Evolutionary conservation across 2,113 vertebrate species (phyloP).

Genomic region (Lophochroa leadbeateri): DNA sequence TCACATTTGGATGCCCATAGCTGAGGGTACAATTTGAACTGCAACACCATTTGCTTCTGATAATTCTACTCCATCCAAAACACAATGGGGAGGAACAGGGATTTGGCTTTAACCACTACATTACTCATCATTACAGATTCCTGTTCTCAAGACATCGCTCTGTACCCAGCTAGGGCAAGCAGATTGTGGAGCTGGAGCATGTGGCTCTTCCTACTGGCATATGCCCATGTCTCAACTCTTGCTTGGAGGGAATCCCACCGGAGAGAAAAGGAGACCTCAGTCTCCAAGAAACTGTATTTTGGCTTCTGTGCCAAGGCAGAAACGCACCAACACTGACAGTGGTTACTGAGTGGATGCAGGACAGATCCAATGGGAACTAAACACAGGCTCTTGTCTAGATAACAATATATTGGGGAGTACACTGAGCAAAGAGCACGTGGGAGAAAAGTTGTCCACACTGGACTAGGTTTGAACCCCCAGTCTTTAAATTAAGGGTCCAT

Average conservation of each 20-base stretch:
- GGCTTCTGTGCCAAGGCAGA: background rate
- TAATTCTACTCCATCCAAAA: background rate
- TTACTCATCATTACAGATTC: background rate
- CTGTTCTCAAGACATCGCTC: background rate
- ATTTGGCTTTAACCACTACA: background rate
- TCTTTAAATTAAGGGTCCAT: background rate
- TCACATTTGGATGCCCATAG: background rate
- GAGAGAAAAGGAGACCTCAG: background rate
- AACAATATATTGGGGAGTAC: background rate
- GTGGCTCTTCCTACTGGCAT: background rate
- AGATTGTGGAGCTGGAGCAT: background rate
- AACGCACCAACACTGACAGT: background rate
- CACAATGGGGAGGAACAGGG: background rate
- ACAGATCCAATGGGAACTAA: background rate
- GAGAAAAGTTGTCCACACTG: background rate
- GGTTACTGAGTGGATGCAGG: background rate
- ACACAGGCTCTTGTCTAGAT: too few species aligned
- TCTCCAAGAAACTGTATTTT: background rate
- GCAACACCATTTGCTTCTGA: rapidly evolving
- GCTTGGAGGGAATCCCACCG: background rate
- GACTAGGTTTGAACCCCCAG: rapidly evolving
- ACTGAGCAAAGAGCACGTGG: background rate
- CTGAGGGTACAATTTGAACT: rapidly evolving
- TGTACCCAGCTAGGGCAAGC: background rate
- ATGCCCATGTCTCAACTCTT: background rate